These are phyloP conservation scores for Aythya baeri DNA, from an alignment of 2,113 vertebrate species.

Conservation along the genomic window DNA sequence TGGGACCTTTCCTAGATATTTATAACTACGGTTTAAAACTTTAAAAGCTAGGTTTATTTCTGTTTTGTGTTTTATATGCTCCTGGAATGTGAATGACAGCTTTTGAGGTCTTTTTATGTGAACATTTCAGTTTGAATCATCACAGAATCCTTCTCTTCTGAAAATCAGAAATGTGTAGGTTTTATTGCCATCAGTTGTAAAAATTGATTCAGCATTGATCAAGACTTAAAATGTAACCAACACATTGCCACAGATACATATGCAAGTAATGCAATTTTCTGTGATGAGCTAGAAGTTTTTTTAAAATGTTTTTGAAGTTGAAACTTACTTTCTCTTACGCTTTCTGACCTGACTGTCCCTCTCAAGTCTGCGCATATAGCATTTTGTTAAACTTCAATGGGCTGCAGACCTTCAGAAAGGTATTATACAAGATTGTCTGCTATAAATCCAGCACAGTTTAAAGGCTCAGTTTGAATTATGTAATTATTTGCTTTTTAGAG, in stretches of 20 bases:
- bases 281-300: not conserved
- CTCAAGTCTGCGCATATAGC: not conserved
- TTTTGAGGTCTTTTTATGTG: not conserved
- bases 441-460: not conserved
- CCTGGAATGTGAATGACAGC: not conserved
- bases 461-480: not conserved
- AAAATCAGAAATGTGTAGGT: not conserved
- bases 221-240: conserved; percentile 7
- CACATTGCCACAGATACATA: not conserved
- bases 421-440: not conserved
- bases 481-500: not conserved
- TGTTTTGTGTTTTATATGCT: not conserved
- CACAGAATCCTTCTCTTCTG: not conserved
- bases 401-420: not conserved
- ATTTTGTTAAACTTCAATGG: not conserved
- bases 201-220: conserved; percentile 17
- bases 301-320: not conserved
- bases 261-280: not conserved
- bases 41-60: not conserved
- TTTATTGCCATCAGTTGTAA: not conserved
- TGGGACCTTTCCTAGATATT: not conserved
- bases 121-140: not conserved
- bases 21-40: not conserved
- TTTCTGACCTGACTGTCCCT: not conserved
- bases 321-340: not conserved